These are phyloP conservation scores for Laticauda colubrina DNA, from an alignment of 2,113 vertebrate genomes.

Conservation along the genomic window DNA sequence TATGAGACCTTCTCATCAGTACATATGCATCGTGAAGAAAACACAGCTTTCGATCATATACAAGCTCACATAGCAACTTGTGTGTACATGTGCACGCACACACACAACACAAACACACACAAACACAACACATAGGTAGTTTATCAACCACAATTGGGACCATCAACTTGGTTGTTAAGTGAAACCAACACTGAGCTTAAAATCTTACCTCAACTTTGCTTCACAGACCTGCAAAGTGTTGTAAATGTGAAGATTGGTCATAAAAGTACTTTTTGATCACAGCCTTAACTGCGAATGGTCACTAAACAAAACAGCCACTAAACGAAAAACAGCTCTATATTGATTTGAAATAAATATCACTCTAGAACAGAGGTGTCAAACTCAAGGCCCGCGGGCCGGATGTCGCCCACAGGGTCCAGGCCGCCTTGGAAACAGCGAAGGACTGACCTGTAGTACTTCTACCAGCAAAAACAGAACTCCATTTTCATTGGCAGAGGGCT, in stretches of 20 bases:
- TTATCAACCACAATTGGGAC: not conserved
- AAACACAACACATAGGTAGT: not conserved
- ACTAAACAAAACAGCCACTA: not conserved
- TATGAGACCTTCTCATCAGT: not conserved
- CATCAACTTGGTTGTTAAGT: not conserved
- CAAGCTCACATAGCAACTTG: not conserved
- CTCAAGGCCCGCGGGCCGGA: too few relatives aligned
- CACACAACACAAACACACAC: not conserved
- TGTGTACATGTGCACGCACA: accelerated
- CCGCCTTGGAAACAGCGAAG: too few relatives aligned
- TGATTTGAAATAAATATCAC: not conserved
- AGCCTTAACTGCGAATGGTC: not conserved
- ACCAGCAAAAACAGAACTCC: too few relatives aligned
- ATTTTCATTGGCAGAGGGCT: too few relatives aligned
- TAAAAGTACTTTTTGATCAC: not conserved
- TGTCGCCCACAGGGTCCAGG: too few relatives aligned
- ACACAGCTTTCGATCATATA: not conserved
- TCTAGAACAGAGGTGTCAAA: too few relatives aligned
- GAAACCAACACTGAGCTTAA: not conserved
- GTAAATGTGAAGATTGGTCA: not conserved
- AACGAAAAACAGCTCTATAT: not conserved
- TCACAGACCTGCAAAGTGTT: not conserved
- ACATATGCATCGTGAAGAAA: not conserved
- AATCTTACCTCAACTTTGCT: not conserved
- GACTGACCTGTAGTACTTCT: too few relatives aligned